Evolutionary conservation across 2,888 invertebrate genomes (phyloP), one percentile per base, ranked within the genome.

Genomic region (Schrankia costaestrigalis): DNA sequence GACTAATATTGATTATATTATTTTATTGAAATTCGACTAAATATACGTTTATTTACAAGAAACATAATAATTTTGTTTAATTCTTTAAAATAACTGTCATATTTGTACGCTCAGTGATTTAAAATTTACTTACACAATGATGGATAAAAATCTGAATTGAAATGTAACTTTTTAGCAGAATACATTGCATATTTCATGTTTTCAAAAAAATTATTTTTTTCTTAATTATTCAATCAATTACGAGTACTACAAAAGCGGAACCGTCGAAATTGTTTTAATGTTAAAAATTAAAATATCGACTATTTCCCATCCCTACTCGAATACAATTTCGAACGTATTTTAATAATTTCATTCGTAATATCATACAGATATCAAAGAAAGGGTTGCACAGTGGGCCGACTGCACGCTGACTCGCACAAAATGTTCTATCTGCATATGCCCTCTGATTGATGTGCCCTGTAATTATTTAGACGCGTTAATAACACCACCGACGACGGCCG

Each of bases 381-480:
- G 87, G 86, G 86, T 86, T 85, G 84, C 78, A 80, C 78, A 76
- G 78, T 75, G 80, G 76, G 76, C 73, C 76, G 78, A 68, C 65
- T 70, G 73, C 64, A 66, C 74, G 81, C 86, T 85, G 85, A 84
- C 86, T 86, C 85, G 85, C 86, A 83, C 82, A 85, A 84, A 81
- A 80, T 74, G 73, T 66, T 78, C 80, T 82, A 85, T 85, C 85
- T 86, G 85, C 85, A 83, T 85, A 77, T 80, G 80, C 73, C 71
- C 63, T 64, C 71, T 89, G 89, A 89, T 87, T 88, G 89, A 89
- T 88, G 89, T 81, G 73, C 82, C 77, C 84, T 87, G 82, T 89
- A 89, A 89, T 89, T 88, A 89, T 86, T 78, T 78, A 74, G 89
- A 89, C 88, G 82, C 81, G 82, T 79, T 89, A 89, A 89, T 89